A percentile compares a stretch with the other conserved stretches of the same genome.
These are phyloP conservation scores for Antheraea yamamai DNA, from an alignment of 2,888 invertebrate genomes.

Conservation along the genomic window DNA sequence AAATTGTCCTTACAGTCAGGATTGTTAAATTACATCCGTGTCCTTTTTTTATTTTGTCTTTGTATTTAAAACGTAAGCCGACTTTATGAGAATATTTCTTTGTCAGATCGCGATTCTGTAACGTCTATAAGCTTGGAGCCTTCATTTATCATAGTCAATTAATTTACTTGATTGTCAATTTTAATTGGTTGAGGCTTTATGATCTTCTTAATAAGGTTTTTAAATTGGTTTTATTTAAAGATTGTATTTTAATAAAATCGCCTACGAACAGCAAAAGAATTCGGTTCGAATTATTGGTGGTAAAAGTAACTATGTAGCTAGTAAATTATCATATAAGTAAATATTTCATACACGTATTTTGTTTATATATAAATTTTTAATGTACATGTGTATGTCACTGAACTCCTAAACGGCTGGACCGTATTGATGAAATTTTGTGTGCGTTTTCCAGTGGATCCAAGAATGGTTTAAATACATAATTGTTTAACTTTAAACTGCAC, in stretches of 20 bases:
- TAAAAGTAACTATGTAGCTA: background rate
- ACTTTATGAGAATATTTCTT: conserved; percentile 1
- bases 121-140: background rate
- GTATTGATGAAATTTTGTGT: too few relatives aligned
- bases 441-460: too few relatives aligned
- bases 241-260: background rate
- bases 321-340: too few relatives aligned
- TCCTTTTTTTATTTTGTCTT: background rate
- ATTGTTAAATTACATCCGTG: conserved; percentile 1
- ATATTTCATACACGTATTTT: too few relatives aligned
- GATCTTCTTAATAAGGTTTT: background rate
- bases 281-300: background rate
- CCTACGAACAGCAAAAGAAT: background rate
- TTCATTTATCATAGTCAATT: background rate
- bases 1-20: background rate
- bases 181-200: background rate
- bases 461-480: too few relatives aligned
- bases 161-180: background rate
- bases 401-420: too few relatives aligned
- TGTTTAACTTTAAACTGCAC: too few relatives aligned
- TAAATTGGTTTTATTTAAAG: background rate
- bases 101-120: background rate
- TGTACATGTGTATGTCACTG: too few relatives aligned
- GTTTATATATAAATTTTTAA: too few relatives aligned
- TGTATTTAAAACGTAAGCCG: background rate